Evolutionary conservation across 2,888 invertebrate genomes (phyloP).

Genomic region (Rhopalosiphum nymphaeae): DNA sequence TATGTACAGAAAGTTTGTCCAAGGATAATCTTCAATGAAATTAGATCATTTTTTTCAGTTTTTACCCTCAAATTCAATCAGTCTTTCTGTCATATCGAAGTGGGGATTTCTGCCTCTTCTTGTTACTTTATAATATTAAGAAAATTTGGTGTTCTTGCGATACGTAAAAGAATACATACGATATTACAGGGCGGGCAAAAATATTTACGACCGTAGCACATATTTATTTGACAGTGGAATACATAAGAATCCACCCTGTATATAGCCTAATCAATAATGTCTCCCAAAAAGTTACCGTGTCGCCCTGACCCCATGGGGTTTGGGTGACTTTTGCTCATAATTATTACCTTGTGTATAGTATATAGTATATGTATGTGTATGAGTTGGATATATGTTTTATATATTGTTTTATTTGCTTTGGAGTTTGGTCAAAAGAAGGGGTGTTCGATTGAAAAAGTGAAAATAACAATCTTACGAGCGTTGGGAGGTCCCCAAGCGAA

Average conservation of each 20-base stretch:
- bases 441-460: conserved; percentile 62
- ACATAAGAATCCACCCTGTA: not conserved
- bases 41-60: not conserved
- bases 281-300: conserved; percentile 52
- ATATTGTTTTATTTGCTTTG: conserved; percentile 61
- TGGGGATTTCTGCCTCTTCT: conserved; percentile 5
- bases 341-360: conserved; percentile 43
- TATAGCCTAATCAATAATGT: conserved; percentile 46
- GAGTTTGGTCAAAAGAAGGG: conserved; percentile 56
- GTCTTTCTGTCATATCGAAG: conserved; percentile 21
- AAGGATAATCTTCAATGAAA: not conserved
- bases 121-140: conserved; percentile 24
- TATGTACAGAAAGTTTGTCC: not conserved
- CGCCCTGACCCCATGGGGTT: conserved; percentile 43
- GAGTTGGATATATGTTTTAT: conserved; percentile 22
- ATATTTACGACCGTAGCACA: not conserved
- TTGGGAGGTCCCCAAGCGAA: conserved; percentile 62
- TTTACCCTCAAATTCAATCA: not conserved
- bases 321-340: conserved; percentile 55
- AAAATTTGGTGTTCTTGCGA: not conserved
- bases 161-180: not conserved
- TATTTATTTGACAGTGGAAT: not conserved
- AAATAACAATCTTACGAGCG: conserved; percentile 65
- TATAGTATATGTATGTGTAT: not conserved
- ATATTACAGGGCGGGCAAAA: not conserved